phyloP scores from a whole-genome alignment of 2,888 invertebrate species.

The Drosophila pseudotakahashii region DNA sequence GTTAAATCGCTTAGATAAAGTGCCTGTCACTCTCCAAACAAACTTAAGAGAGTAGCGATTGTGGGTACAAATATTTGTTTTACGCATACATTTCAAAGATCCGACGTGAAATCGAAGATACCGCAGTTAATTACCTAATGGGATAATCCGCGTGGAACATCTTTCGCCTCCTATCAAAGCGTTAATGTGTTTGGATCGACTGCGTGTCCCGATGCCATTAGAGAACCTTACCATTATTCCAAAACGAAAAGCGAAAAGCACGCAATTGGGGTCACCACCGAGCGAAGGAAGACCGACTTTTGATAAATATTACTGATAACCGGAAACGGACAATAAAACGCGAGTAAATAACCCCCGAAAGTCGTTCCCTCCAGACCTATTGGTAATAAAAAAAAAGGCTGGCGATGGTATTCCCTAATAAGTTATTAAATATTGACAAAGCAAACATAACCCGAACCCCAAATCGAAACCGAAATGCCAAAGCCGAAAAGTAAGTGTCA shows the following conservation, averaged over 20 bases:
- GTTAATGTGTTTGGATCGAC: constrained; percentile 20
- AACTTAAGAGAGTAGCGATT: neutral
- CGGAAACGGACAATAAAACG: constrained; percentile 8
- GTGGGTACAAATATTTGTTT: neutral
- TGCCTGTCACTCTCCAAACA: constrained; percentile 16
- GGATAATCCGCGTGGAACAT: constrained; percentile 19
- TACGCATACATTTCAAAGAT: constrained; percentile 12
- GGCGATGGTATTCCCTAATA: constrained; percentile 37
- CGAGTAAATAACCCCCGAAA: neutral
- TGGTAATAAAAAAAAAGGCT: constrained; percentile 2
- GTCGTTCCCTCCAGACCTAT: neutral
- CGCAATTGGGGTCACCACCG: constrained; percentile 6
- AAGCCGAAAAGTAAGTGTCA: neutral
- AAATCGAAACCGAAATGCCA: constrained; percentile 11
- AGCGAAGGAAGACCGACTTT: neutral
- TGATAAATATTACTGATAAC: constrained; percentile 21
- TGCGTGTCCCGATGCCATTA: constrained; percentile 27
- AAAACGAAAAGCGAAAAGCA: constrained; percentile 14
- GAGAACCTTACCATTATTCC: constrained; percentile 3
- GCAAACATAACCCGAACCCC: constrained; percentile 18
- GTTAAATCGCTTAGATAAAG: constrained; percentile 11
- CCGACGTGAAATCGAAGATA: constrained; percentile 7
- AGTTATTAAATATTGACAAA: constrained; percentile 54
- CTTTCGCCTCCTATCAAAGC: constrained; percentile 12
- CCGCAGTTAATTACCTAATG: constrained; percentile 26